Evolutionary conservation across 2,888 invertebrate species (phyloP), one percentile per base, ranked within the genome.

Genomic region (Ormyrus thymus): DNA sequence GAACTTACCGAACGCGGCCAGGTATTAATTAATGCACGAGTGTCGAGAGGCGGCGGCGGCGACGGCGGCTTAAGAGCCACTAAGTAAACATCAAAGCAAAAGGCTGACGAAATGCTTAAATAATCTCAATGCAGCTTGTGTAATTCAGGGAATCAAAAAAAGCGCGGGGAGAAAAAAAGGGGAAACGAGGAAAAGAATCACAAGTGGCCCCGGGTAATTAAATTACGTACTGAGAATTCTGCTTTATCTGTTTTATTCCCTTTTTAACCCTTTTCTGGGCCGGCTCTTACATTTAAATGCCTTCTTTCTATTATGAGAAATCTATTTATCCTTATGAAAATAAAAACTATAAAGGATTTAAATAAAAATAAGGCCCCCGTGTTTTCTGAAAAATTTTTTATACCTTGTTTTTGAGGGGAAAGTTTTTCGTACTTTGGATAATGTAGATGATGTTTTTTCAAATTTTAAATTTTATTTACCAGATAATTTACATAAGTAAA

Each of bases 81-180:
- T 82, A 82, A 84, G 82, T 79, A 85, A 85, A 84, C 84, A 84
- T 85, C 85, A 86, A 85, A 85, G 85, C 77, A 77, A 84, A 84
- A 83, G 82, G 82, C 83, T 80, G 81, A 81, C 84, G 79, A 84
- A 84, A 84, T 84, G 84, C 85, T 81, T 78, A 80, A 76, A 76
- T 83, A 84, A 84, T 85, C 83, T 84, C 83, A 84, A 83, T 84
- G 83, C 82, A 80, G 81, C 80, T 82, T 82, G 69, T 77, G 82
- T 77, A 79, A 83, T 83, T 83, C 82, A 79, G 76, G 74, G 58
- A 81, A 80, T 53, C 55, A 77, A 74, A 81, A 79, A 81, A 79
- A 81, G 81, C 29, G 29, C 29, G 80, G 56, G 69, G 43, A 29
- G 46, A 81, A 29, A 48, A 61, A 66, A 53, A 55, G 29, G 45